These are phyloP conservation scores for Eunapius fragilis DNA, from an alignment of 37 sponge, comb jelly and placozoan genomes.

Conservation along the genomic window DNA sequence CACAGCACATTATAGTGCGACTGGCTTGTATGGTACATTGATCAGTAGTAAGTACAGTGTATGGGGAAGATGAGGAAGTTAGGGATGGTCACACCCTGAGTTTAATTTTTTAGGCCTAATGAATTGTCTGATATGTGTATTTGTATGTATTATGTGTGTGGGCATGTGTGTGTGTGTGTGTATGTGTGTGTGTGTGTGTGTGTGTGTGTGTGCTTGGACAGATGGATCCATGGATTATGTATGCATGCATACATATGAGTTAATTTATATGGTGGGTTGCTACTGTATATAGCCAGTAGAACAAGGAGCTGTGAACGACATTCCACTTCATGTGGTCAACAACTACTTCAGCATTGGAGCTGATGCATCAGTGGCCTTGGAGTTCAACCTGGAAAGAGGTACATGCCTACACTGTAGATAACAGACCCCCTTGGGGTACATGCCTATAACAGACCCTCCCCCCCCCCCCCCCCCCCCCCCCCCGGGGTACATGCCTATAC, in stretches of 20 bases:
- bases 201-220: too few relatives aligned
- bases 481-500: too few relatives aligned
- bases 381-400: slow-evolving; percentile 68
- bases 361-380: slow-evolving; percentile 74
- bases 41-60: too few relatives aligned
- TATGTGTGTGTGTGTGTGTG: not conserved
- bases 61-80: too few relatives aligned
- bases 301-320: slow-evolving; percentile 26
- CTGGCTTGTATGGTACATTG: not conserved
- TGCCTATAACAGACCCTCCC: too few relatives aligned
- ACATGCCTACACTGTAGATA: not conserved
- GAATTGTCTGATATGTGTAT: not conserved
- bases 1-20: not conserved
- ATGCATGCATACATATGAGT: too few relatives aligned
- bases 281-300: not conserved
- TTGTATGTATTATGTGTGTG: too few relatives aligned
- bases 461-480: too few relatives aligned
- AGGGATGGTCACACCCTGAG: too few relatives aligned
- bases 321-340: slow-evolving; percentile 82
- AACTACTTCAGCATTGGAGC: slow-evolving; percentile 91
- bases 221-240: too few relatives aligned
- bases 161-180: not conserved
- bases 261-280: not conserved
- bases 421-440: too few relatives aligned
- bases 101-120: too few relatives aligned